Conservation (phyloP, 2,113 vertebrate species). For the Carettochelys insculpta region DNA sequence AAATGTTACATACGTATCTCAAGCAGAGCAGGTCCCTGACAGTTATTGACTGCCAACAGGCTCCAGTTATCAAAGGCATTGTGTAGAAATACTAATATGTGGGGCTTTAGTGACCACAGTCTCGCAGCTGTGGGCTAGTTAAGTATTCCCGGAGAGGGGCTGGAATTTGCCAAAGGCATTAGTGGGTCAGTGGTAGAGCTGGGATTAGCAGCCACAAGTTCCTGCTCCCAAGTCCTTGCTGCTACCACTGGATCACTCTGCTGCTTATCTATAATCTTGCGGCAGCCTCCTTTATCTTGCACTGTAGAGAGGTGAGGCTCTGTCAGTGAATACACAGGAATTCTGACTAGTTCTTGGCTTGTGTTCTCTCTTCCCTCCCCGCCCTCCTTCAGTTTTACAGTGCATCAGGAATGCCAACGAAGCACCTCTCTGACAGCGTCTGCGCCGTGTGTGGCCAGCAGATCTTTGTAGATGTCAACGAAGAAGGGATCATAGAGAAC, state of each 20-base stretch:
- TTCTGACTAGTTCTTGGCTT: neutral
- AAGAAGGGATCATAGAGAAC: conserved; percentile 98
- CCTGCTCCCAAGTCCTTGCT: neutral
- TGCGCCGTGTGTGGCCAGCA: conserved; percentile 96
- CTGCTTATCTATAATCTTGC: neutral
- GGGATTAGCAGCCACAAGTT: neutral
- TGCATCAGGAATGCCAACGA: conserved; percentile 96
- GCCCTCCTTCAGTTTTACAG: conserved; percentile 87
- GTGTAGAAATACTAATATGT: neutral
- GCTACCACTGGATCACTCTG: neutral
- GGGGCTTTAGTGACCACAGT: no score
- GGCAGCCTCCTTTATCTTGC: neutral
- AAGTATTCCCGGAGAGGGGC: neutral
- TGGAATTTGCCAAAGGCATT: no score
- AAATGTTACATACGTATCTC: no score
- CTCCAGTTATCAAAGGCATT: neutral
- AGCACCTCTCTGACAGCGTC: conserved; percentile 94
- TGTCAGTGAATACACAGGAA: accelerated
- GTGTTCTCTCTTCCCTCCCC: neutral
- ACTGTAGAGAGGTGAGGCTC: neutral
- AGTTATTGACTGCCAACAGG: neutral
- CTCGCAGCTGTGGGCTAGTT: no score
- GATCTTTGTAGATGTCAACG: conserved; percentile 95
- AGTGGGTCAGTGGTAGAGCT: neutral
- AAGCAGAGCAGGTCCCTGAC: neutral